phyloP scores from a whole-genome alignment of 2,113 vertebrate genomes.

The Tetrao urogallus region DNA sequence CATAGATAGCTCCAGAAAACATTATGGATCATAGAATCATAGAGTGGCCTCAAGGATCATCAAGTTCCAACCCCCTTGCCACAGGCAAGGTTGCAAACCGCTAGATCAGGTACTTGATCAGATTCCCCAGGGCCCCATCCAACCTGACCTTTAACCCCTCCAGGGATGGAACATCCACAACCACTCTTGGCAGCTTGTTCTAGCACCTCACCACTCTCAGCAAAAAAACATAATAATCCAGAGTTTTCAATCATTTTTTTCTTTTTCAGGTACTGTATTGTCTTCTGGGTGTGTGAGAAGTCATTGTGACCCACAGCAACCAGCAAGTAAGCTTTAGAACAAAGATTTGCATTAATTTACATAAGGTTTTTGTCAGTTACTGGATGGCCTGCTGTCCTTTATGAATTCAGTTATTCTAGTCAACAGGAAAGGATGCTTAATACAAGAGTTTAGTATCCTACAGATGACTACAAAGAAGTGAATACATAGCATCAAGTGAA shows the following conservation, averaged over 20 bases:
- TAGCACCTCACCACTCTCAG: too few relatives aligned
- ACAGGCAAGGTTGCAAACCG: too few relatives aligned
- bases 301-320: neutral
- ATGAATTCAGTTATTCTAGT: neutral
- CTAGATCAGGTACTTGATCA: too few relatives aligned
- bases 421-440: neutral
- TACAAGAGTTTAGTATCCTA: neutral
- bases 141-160: too few relatives aligned
- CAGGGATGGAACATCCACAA: too few relatives aligned
- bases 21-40: neutral
- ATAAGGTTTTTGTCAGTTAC: neutral
- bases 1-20: neutral
- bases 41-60: too few relatives aligned
- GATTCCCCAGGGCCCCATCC: too few relatives aligned
- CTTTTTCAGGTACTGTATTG: conserved; percentile 24
- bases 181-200: too few relatives aligned
- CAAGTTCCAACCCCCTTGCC: too few relatives aligned
- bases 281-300: neutral
- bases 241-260: neutral
- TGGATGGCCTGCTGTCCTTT: neutral
- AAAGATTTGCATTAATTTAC: neutral
- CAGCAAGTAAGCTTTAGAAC: neutral
- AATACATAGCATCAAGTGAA: neutral
- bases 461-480: neutral
- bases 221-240: neutral